Evolutionary conservation across 2,113 vertebrate species (phyloP).

Genomic region (Eulemur macaco): DNA sequence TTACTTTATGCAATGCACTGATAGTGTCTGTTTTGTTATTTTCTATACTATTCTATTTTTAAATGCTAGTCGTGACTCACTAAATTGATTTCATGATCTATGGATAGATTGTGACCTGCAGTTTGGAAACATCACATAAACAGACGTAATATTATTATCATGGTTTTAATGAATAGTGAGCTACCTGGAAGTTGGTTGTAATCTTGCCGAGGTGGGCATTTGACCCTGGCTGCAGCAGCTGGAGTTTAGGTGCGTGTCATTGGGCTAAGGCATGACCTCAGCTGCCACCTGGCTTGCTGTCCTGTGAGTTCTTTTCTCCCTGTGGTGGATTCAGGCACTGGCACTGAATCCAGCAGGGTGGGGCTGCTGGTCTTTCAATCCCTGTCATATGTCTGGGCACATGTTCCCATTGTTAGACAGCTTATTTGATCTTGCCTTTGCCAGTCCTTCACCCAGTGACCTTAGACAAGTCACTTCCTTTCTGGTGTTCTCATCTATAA

Average conservation of each 20-base stretch:
- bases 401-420: neutral
- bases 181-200: neutral
- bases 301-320: neutral
- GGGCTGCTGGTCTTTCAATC: neutral
- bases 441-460: neutral
- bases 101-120: neutral
- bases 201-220: neutral
- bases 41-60: neutral
- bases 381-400: neutral
- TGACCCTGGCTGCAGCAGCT: neutral
- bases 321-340: neutral
- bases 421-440: neutral
- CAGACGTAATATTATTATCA: neutral
- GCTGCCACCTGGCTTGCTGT: neutral
- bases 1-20: neutral
- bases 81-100: neutral
- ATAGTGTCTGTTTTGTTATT: neutral
- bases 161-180: neutral
- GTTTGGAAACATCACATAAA: neutral
- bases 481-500: neutral
- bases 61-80: neutral
- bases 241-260: neutral
- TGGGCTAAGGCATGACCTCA: neutral
- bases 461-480: neutral
- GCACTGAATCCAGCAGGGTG: neutral